A percentile compares a stretch with the other conserved stretches of the same genome.
phyloP scores from a whole-genome alignment of 2,888 invertebrate species.

The Drosophila siamana region DNA sequence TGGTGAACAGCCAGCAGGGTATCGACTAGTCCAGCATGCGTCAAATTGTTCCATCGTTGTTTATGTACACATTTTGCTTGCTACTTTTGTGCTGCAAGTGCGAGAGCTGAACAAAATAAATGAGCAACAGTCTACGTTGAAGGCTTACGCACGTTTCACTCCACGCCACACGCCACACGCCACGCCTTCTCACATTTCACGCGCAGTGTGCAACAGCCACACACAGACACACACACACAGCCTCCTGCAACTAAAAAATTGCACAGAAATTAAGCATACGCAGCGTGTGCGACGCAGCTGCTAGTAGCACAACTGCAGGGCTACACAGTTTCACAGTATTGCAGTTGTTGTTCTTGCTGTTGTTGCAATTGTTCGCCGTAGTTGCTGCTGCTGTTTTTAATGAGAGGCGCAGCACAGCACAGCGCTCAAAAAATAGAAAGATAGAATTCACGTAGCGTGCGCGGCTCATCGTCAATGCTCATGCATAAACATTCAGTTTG shows the following conservation, averaged over 20 bases:
- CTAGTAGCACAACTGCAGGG: constrained; percentile 21
- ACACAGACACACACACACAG: not conserved
- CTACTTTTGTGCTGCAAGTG: constrained; percentile 21
- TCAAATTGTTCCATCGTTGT: not conserved
- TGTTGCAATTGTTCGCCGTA: constrained; percentile 22
- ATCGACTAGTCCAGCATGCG: not conserved
- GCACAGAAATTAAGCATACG: constrained; percentile 75
- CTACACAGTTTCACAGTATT: constrained; percentile 29
- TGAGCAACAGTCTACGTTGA: constrained; percentile 66
- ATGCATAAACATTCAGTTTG: constrained; percentile 70
- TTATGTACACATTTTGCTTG: constrained; percentile 11
- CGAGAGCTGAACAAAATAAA: constrained; percentile 55
- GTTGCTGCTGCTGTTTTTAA: constrained; percentile 41
- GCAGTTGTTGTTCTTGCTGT: constrained; percentile 23
- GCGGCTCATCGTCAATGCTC: constrained; percentile 55
- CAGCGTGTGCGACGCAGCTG: constrained; percentile 48
- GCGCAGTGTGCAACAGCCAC: not conserved
- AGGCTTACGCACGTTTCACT: constrained; percentile 42
- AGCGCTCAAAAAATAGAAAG: constrained; percentile 14
- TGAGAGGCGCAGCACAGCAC: constrained; percentile 43
- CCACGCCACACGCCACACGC: not conserved
- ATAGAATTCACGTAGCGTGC: not conserved
- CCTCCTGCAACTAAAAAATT: constrained; percentile 29
- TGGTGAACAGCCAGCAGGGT: not conserved
- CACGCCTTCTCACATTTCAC: not conserved